Base-by-base conservation (phyloP, 2,888 invertebrate genomes). In the Pedicia rivosa region DNA sequence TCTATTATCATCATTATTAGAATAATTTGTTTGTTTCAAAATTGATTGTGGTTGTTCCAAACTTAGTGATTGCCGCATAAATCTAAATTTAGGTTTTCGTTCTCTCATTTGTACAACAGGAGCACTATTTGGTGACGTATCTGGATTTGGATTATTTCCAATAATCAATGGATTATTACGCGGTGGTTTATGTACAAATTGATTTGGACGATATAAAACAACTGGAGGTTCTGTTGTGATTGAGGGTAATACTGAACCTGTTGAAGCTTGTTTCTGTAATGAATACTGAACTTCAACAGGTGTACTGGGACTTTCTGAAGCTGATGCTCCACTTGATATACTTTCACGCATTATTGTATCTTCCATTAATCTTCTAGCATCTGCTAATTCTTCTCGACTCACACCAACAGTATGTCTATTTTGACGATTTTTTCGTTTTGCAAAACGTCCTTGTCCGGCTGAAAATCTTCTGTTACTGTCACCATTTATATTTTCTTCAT, bases 391-490 rank as follows among this genome's bases (percentile, higher is more conserved):
- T 53, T 82, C 83, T 30, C 72, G 70, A 26, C 80, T 82, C 13
- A 87, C 86, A 32, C 82, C 84, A 15, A 87, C 80, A 0, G 87
- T 87, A 56, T 87, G 83, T 1, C 87, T 63, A 32, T 70, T 70
- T 42, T 74, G 71, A 20, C 78, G 69, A 43, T 69, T 67, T 38
- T 74, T 68, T 8, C 68, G 59, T 42, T 72, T 69, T 3, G 56
- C 58, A 43, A 68, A 64, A 17, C 74, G 63, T 32, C 59, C 58
- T 6, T 59, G 51, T 28, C 43, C 48, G 35, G 46, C 53, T 3
- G 65, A 56, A 16, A 37, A 41, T 6, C 56, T 57, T 37, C 64
- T 49, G 14, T 43, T 44, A 38, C 32, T 12, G 35, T 39, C 40
- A 44, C 39, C 15, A 40, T 40, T 27, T 35, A 44, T 37, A 27